Evolutionary conservation across 23 tunicate genomes (phyloP).

Genomic region (Diplosoma virens): DNA sequence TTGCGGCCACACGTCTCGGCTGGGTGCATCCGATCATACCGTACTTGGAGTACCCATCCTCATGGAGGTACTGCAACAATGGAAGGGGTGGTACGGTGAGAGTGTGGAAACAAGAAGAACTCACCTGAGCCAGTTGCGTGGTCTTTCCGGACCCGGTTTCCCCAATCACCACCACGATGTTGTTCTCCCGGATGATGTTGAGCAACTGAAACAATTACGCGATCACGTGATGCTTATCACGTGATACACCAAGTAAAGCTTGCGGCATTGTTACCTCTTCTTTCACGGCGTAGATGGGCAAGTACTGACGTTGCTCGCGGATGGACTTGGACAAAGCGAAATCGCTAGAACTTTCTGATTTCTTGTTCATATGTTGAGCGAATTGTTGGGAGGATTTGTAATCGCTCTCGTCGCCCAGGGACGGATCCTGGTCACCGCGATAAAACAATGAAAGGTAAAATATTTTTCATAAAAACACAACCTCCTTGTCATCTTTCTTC

Average conservation of each 20-base stretch:
- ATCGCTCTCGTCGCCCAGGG: constrained; percentile 63
- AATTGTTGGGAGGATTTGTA: constrained; percentile 85
- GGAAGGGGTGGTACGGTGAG: too few species aligned
- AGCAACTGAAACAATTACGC: constrained; percentile 56
- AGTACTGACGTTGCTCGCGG: constrained; percentile 85
- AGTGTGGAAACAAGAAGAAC: too few species aligned
- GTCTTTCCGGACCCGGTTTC: constrained; percentile 99
- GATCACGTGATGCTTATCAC: too few species aligned
- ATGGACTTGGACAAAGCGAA: constrained; percentile 78
- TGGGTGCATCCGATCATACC: constrained; percentile 97
- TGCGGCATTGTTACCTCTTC: constrained; percentile 84
- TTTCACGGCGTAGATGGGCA: constrained; percentile 97
- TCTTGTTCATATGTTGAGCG: constrained; percentile 91
- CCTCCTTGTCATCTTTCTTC: constrained; percentile 89
- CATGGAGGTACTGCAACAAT: constrained; percentile 72
- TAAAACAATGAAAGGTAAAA: background rate
- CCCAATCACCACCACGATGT: constrained; percentile 92
- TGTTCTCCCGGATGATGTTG: constrained; percentile 89
- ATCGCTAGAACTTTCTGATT: constrained; percentile 71
- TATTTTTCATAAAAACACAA: background rate
- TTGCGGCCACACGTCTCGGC: constrained; percentile 98
- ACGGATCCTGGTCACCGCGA: constrained; percentile 28
- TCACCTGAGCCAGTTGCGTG: constrained; percentile 91
- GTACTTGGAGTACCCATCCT: constrained; percentile 88
- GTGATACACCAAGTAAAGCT: too few species aligned